Evolutionary conservation across 2,113 vertebrate genomes (phyloP).

Genomic region (Sapayoa aenigma): DNA sequence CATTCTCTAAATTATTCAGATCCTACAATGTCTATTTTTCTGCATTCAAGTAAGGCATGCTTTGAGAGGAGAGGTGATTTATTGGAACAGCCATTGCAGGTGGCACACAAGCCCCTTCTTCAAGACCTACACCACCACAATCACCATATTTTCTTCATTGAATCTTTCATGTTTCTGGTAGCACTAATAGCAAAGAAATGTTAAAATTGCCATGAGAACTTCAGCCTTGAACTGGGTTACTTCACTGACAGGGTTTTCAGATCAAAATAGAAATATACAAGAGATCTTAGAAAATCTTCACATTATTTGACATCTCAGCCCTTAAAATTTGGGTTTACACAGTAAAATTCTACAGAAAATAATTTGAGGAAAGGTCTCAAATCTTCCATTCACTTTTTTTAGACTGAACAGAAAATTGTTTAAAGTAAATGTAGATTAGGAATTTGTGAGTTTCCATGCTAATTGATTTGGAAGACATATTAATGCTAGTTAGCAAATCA

Average conservation of each 20-base stretch:
- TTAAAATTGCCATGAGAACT: neutral
- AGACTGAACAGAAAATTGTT: neutral
- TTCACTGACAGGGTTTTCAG: neutral
- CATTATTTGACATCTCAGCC: neutral
- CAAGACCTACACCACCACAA: neutral
- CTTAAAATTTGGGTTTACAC: neutral
- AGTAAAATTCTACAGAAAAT: neutral
- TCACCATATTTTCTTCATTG: neutral
- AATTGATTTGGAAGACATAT: neutral
- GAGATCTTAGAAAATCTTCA: neutral
- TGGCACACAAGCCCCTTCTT: neutral
- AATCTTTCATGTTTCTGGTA: neutral
- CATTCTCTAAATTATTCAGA: neutral
- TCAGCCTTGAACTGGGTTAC: neutral
- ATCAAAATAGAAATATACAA: neutral
- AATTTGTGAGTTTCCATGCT: neutral
- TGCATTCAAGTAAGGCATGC: neutral
- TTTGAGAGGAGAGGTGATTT: neutral
- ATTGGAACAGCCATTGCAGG: neutral
- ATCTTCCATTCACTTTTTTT: neutral
- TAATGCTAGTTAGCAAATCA: neutral
- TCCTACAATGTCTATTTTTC: neutral
- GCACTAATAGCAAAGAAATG: neutral
- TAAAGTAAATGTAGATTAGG: neutral
- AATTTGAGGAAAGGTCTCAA: neutral